Conservation (phyloP, 2,113 vertebrate genomes). For the Prochilodus magdalenae region DNA sequence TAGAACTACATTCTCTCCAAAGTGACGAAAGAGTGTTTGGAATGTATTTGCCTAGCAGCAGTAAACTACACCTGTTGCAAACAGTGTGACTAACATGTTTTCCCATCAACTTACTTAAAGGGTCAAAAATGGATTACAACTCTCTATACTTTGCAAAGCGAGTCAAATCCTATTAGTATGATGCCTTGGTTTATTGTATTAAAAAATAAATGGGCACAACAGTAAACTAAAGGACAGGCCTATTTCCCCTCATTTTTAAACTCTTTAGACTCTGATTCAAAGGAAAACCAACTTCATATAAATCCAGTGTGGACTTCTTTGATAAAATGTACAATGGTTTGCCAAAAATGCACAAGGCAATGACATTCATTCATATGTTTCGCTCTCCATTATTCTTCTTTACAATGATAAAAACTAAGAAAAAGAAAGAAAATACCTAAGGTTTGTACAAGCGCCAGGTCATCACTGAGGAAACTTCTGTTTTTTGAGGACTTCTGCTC, state of each 20-base stretch:
- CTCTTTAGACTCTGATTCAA: too few species aligned
- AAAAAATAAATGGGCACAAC: neutral
- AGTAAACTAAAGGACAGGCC: neutral
- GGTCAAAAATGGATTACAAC: neutral
- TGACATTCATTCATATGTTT: too few species aligned
- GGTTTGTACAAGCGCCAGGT: too few species aligned
- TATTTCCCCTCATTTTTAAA: neutral
- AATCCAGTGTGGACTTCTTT: too few species aligned
- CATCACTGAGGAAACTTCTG: too few species aligned
- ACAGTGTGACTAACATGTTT: slow-evolving; percentile 33
- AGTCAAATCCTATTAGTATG: neutral
- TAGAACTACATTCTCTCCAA: slow-evolving; percentile 52
- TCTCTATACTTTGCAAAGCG: too few species aligned
- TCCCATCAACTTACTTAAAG: slow-evolving; percentile 21
- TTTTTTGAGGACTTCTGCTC: slow-evolving; percentile 97
- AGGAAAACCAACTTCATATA: too few species aligned
- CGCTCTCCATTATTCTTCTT: too few species aligned
- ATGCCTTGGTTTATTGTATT: neutral
- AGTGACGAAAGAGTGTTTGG: slow-evolving; percentile 43
- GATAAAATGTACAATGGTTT: too few species aligned
- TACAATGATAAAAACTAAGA: too few species aligned
- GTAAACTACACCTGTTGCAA: slow-evolving; percentile 55
- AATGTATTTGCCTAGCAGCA: slow-evolving; percentile 64
- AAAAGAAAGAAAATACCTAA: slow-evolving; percentile 84
- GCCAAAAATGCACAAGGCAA: too few species aligned